Conservation (phyloP, 1,140 invertebrate species). For the Eulimnadia texana region DNA sequence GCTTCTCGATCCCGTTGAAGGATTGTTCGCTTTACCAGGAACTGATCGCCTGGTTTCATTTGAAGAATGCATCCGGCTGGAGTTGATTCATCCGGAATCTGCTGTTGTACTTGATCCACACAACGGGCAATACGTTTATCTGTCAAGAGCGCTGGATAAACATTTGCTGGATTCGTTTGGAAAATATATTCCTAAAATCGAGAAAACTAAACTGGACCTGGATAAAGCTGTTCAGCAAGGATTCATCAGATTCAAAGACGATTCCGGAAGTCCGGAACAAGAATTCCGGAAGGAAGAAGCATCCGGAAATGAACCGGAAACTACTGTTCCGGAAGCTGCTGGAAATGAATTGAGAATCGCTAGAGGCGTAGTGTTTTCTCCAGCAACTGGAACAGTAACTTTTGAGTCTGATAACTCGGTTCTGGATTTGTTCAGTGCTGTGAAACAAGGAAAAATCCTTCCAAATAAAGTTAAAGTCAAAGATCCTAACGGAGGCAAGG, state of each 20-base stretch:
- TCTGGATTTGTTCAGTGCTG: conserved; percentile 46
- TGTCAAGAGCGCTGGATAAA: conserved; percentile 59
- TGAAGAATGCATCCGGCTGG: conserved; percentile 67
- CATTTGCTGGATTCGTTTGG: conserved; percentile 61
- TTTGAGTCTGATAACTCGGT: conserved; percentile 45
- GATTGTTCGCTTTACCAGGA: conserved; percentile 71
- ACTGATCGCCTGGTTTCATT: conserved; percentile 72
- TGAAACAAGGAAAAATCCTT: conserved; percentile 48
- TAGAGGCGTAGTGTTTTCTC: conserved; percentile 56
- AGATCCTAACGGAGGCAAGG: conserved; percentile 52
- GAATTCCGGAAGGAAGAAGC: too few species aligned
- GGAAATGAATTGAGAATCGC: conserved; percentile 38
- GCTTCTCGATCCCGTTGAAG: conserved; percentile 62
- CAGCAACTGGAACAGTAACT: conserved; percentile 51
- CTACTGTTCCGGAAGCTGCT: too few species aligned
- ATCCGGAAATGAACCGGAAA: too few species aligned
- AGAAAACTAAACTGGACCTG: conserved; percentile 47
- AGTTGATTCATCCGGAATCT: conserved; percentile 68
- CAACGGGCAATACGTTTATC: conserved; percentile 48
- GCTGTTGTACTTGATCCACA: conserved; percentile 59
- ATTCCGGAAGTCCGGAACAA: background rate
- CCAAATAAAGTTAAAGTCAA: conserved; percentile 51
- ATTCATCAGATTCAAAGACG: conserved; percentile 35
- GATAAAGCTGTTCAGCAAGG: conserved; percentile 57
- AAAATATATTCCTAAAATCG: conserved; percentile 40